Conservation (phyloP, 2,888 invertebrate species). For the Alloplasta piceator region DNA sequence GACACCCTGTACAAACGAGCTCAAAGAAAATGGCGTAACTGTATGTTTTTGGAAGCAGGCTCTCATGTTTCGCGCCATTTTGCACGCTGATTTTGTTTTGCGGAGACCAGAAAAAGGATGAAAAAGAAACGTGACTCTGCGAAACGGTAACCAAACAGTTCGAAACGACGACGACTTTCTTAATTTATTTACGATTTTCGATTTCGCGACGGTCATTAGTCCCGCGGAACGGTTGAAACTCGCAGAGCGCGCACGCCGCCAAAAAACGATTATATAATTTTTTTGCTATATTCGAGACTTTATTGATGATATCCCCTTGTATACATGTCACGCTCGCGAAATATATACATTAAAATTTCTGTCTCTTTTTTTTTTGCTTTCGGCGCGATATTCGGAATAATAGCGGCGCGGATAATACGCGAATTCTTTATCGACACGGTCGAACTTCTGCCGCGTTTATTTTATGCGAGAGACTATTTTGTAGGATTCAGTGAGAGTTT, state of each 20-base stretch:
- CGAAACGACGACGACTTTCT: conserved; percentile 57
- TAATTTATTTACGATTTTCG: conserved; percentile 64
- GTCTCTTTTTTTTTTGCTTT: too few relatives aligned
- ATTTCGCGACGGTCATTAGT: conserved; percentile 62
- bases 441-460: conserved; percentile 37
- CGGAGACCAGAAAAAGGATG: too few relatives aligned
- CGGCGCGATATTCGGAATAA: not conserved
- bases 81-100: too few relatives aligned
- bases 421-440: conserved; percentile 27
- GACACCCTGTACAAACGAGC: too few relatives aligned
- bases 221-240: conserved; percentile 42
- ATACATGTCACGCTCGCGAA: conserved; percentile 22
- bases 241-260: conserved; percentile 2
- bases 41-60: not conserved
- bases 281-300: conserved; percentile 53
- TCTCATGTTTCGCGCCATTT: too few relatives aligned
- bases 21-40: not conserved
- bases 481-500: too few relatives aligned
- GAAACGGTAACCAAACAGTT: conserved; percentile 22
- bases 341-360: not conserved
- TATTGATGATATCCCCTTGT: conserved; percentile 49
- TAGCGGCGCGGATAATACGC: conserved; percentile 3
- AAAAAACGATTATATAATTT: conserved; percentile 39
- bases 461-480: not conserved
- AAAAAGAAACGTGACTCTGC: too few relatives aligned